Evolutionary conservation across 2,888 invertebrate genomes (phyloP).

Genomic region (Pollenia griseotomentosa): DNA sequence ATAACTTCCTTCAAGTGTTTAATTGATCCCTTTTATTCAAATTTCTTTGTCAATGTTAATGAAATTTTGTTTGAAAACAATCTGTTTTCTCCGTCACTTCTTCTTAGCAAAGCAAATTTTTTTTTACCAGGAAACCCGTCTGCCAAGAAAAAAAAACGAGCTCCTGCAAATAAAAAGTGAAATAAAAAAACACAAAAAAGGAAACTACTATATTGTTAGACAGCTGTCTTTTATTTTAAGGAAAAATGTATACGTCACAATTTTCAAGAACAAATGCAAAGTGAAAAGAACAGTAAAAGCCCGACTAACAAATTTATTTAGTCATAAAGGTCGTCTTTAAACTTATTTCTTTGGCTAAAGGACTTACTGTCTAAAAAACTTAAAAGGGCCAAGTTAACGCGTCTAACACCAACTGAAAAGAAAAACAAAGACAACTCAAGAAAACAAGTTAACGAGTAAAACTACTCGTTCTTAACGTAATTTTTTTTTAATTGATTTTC

Average conservation of each 20-base stretch:
- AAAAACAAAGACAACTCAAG: neutral
- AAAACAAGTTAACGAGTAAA: neutral
- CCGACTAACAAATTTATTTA: neutral
- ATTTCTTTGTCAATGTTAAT: slow-evolving; percentile 49
- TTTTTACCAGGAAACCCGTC: slow-evolving; percentile 46
- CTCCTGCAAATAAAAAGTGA: slow-evolving; percentile 32
- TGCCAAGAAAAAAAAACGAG: neutral
- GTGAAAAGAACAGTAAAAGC: slow-evolving; percentile 10
- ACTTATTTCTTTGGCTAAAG: no score
- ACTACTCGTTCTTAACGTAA: neutral
- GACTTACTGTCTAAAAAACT: neutral
- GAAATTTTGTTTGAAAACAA: slow-evolving; percentile 21
- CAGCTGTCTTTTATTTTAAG: slow-evolving; percentile 29
- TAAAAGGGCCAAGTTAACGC: neutral
- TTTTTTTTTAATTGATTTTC: slow-evolving; percentile 51
- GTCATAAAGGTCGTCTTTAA: no score
- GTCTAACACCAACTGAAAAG: neutral
- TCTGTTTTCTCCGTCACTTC: slow-evolving; percentile 25
- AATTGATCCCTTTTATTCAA: neutral
- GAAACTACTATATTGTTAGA: slow-evolving; percentile 37
- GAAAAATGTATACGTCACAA: slow-evolving; percentile 34
- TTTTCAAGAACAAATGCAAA: slow-evolving; percentile 45
- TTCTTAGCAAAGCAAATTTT: neutral
- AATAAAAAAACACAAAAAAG: slow-evolving; percentile 20
- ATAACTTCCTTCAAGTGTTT: neutral